Evolutionary conservation across 1,140 invertebrate genomes (phyloP).

Genomic region (Aphelenchoides fujianensis): DNA sequence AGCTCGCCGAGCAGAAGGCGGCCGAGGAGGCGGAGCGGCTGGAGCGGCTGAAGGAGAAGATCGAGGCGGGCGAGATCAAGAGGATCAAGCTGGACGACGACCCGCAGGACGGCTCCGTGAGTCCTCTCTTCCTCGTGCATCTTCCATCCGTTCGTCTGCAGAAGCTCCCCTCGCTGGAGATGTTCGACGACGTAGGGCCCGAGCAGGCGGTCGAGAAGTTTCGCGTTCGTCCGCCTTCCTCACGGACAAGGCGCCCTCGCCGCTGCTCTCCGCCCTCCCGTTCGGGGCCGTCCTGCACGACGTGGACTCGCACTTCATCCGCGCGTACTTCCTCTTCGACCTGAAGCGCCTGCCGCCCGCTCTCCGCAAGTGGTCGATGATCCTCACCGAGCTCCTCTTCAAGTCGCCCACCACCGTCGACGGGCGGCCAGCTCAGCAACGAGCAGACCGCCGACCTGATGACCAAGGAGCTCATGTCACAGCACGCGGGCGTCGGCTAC

Average conservation of each 20-base stretch:
- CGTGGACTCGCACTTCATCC: conserved; percentile 37
- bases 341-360: conserved; percentile 23
- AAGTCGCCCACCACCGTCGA: conserved; percentile 43
- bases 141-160: no score
- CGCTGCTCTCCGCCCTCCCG: conserved; percentile 6
- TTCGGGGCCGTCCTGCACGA: conserved; percentile 30
- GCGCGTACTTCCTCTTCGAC: conserved; percentile 31
- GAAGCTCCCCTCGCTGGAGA: no score
- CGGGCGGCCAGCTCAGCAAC: conserved; percentile 27
- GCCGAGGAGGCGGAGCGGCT: not conserved
- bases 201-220: not conserved
- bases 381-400: conserved; percentile 44
- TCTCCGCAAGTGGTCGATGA: conserved; percentile 41
- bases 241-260: not conserved
- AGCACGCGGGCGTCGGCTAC: not conserved
- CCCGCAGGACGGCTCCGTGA: not conserved
- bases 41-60: conserved; percentile 7
- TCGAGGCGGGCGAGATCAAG: not conserved
- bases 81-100: conserved; percentile 9
- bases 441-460: conserved; percentile 43
- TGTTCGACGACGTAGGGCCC: not conserved
- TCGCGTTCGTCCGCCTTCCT: not conserved
- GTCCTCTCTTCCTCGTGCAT: no score
- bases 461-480: conserved; percentile 24
- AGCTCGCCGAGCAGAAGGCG: conserved; percentile 1